Evolutionary conservation across 2,888 invertebrate species (phyloP).

Genomic region (Calameuta pallipes): DNA sequence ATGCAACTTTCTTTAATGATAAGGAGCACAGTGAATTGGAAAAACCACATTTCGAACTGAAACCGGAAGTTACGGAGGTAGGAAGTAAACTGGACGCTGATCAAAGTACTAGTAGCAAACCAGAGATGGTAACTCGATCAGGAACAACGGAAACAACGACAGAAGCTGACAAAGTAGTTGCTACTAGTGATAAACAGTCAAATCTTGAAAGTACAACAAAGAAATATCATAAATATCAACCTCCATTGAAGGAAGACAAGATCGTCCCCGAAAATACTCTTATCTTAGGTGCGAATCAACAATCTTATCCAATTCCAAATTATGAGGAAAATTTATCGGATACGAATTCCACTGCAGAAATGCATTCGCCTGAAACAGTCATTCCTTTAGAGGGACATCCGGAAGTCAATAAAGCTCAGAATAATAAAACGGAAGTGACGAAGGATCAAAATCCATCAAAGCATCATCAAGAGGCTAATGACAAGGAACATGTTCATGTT

Average conservation of each 20-base stretch:
- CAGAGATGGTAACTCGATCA: background rate
- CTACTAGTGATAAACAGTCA: slow-evolving; percentile 19
- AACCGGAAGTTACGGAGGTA: slow-evolving; percentile 17
- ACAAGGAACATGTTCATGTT: background rate
- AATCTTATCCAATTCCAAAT: slow-evolving; percentile 44
- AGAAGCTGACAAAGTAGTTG: slow-evolving; percentile 9
- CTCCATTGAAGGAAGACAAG: slow-evolving; percentile 51
- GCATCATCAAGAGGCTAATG: background rate
- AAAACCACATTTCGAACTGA: slow-evolving; percentile 28
- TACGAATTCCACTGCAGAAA: slow-evolving; percentile 23
- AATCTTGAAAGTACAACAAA: slow-evolving; percentile 31
- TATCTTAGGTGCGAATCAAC: slow-evolving; percentile 47
- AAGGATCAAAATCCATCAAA: slow-evolving; percentile 48
- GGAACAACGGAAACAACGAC: slow-evolving; percentile 20
- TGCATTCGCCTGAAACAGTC: slow-evolving; percentile 31
- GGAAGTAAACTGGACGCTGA: background rate
- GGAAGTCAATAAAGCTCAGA: slow-evolving; percentile 52
- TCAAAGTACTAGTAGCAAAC: background rate
- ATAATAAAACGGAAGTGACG: slow-evolving; percentile 55
- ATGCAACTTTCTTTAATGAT: slow-evolving; percentile 19
- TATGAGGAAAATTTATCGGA: slow-evolving; percentile 35
- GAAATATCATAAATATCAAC: slow-evolving; percentile 46
- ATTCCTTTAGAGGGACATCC: slow-evolving; percentile 28
- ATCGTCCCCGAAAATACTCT: slow-evolving; percentile 48
- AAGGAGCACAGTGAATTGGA: slow-evolving; percentile 18